phyloP scores from a whole-genome alignment of 2,888 invertebrate species.

The Automeris io region DNA sequence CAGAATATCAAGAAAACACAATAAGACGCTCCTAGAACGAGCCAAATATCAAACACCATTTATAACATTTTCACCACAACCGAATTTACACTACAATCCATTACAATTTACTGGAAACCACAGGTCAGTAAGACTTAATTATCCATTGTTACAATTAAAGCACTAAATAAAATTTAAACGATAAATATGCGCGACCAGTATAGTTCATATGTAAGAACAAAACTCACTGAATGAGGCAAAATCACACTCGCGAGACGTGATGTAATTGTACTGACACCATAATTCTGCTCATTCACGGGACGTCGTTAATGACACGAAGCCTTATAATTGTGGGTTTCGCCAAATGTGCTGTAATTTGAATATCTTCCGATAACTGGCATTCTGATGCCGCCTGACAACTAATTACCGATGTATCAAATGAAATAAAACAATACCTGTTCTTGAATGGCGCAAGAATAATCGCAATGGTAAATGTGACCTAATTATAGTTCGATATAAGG shows the following conservation, averaged over 20 bases:
- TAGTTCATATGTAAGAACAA: constrained; percentile 6
- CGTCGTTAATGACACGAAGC: constrained; percentile 12
- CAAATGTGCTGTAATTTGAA: constrained; percentile 2
- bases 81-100: background rate
- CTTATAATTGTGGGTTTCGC: background rate
- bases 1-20: constrained; percentile 38
- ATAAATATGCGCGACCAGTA: constrained; percentile 4
- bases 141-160: background rate
- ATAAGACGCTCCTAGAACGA: constrained; percentile 39
- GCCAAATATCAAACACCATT: constrained; percentile 58
- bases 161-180: background rate
- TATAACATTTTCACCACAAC: constrained; percentile 27
- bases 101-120: background rate
- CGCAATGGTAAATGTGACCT: no score
- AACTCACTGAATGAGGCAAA: constrained; percentile 20
- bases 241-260: constrained; percentile 37
- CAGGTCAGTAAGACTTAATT: no score
- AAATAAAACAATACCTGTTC: constrained; percentile 4
- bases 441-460: background rate
- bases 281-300: constrained; percentile 26
- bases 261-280: constrained; percentile 41
- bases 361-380: constrained; percentile 3
- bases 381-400: constrained; percentile 1
- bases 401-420: constrained; percentile 4
- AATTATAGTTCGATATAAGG: no score